A percentile compares a stretch with the other conserved stretches of the same genome.
Conservation (phyloP, 2,888 invertebrate species). For the Teleiodes luculella region DNA sequence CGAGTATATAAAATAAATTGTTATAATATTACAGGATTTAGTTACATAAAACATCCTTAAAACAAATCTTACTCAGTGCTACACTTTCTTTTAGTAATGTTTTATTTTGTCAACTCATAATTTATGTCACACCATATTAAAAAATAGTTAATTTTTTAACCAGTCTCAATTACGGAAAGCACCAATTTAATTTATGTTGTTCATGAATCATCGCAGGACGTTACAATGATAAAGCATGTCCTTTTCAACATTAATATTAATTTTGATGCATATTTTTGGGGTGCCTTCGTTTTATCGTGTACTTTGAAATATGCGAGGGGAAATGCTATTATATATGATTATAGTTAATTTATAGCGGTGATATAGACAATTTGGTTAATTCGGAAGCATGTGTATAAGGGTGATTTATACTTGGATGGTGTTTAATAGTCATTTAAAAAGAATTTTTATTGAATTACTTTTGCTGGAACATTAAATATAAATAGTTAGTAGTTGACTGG, state of each 20-base stretch:
- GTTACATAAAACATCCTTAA: too few relatives aligned
- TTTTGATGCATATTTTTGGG: conserved; percentile 32
- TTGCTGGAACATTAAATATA: too few relatives aligned
- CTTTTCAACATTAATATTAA: conserved; percentile 29
- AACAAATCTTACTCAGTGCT: too few relatives aligned
- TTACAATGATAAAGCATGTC: conserved; percentile 30
- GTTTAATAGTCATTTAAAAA: neutral
- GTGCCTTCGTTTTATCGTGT: conserved; percentile 26
- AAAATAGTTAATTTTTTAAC: too few relatives aligned
- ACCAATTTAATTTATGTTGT: neutral
- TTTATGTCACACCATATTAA: too few relatives aligned
- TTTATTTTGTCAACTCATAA: too few relatives aligned
- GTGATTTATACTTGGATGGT: conserved; percentile 1
- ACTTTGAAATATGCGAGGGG: conserved; percentile 26
- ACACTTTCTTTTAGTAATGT: too few relatives aligned
- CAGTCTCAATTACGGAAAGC: neutral
- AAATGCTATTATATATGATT: conserved; percentile 26
- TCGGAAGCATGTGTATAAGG: conserved; percentile 13
- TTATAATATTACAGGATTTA: too few relatives aligned
- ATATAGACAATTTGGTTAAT: conserved; percentile 15
- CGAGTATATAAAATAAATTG: too few relatives aligned
- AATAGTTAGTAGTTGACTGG: too few relatives aligned
- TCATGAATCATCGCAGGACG: conserved; percentile 7
- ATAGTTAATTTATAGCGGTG: conserved; percentile 24
- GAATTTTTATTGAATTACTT: neutral